Evolutionary conservation across 2,888 invertebrate species (phyloP), one percentile per base, ranked within the genome.

Genomic region (Lasioglossum villosulum): DNA sequence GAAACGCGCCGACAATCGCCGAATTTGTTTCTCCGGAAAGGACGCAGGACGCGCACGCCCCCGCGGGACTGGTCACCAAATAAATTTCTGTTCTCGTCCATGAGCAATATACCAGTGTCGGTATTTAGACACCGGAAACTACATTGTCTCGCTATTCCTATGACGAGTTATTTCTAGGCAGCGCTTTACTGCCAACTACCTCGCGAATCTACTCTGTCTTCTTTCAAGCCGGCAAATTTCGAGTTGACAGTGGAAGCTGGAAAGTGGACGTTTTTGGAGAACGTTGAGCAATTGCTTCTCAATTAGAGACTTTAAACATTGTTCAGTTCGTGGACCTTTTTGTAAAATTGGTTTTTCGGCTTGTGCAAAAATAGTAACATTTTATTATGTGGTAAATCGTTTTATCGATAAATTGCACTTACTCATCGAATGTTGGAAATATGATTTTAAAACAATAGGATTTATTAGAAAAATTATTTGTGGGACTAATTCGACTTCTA

Each of bases 1-100:
- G n/a, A 66, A 75, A 73, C 14, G 6, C 12, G 10, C 42, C 81
- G 87, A 82, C 87, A 83, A 85, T 89, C 70, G 71, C 66, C 45
- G 78, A 88, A 66, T 59, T 84, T 19, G 72, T 78, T 42, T 63
- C 83, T 74, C 59, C 63, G 59, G 75, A 52, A 56, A 73, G 66
- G 73, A 45, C 66, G 19, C 27, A 23, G 68, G 72, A 34, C 37
- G 30, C 42, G 6, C 70, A 19, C n/a, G 23, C 72, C 37, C 68
- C 52, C 42, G 34, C 30, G 68, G 34, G 76, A 14, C 71, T 48
- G 75, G 75, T 59, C 78, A 77, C 45, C 39, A 79, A 75, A 83
- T 80, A 79, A 75, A 80, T 83, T 16, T 75, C 37, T 27, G 39
- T 39, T 30, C 19, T 23, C 45, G 48, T 30, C 72, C 16, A 63